Evolutionary conservation across 2,888 invertebrate species (phyloP).

Genomic region (Liopterus haemorrhoidalis): DNA sequence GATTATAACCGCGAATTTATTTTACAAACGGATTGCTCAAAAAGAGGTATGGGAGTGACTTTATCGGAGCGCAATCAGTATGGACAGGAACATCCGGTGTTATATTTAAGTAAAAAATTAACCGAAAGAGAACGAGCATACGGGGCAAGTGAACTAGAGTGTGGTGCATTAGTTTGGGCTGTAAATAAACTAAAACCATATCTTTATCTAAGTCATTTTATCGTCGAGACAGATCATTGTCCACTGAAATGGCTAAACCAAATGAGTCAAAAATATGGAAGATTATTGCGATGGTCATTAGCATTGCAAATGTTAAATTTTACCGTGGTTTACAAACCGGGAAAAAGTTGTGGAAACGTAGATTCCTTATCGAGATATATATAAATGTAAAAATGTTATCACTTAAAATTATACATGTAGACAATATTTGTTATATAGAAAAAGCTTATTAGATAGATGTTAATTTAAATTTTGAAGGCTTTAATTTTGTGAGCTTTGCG

Average conservation of each 20-base stretch:
- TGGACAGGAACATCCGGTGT: conserved; percentile 1
- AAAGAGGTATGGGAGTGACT: conserved; percentile 9
- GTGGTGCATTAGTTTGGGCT: conserved; percentile 10
- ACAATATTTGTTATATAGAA: no score
- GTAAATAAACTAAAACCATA: conserved; percentile 3
- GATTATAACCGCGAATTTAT: conserved; percentile 5
- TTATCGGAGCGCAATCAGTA: conserved; percentile 3
- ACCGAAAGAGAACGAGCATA: conserved; percentile 9
- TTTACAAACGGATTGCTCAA: conserved; percentile 2
- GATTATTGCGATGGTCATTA: conserved; percentile 11
- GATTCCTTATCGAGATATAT: conserved; percentile 4
- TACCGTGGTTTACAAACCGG: conserved; percentile 4
- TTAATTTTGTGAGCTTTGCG: no score
- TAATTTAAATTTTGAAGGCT: no score
- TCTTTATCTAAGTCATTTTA: conserved; percentile 3
- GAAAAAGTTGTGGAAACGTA: conserved; percentile 8
- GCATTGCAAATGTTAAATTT: conserved; percentile 9
- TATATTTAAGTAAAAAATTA: conserved; percentile 9
- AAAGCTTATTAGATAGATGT: no score
- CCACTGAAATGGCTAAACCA: conserved; percentile 3
- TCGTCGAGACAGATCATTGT: conserved; percentile 6
- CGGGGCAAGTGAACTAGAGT: conserved; percentile 8
- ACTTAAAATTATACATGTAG: no score
- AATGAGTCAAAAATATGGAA: conserved; percentile 5
- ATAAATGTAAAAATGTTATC: no score